A percentile compares a stretch with the other conserved stretches of the same genome.
Evolutionary conservation across 2,113 vertebrate genomes (phyloP).

Genomic region (cat (Felis catus)): F.catus_Fca126_mat1.0 CM031420.1:109814001-109814500

Average conservation of each 20-base stretch:
- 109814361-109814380: background rate
- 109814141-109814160: background rate
- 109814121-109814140: background rate
- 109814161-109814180: background rate
- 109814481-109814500: background rate
- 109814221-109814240: background rate
- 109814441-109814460: background rate
- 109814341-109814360: background rate
- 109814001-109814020: background rate
- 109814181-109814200: background rate
- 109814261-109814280: background rate
- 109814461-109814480: background rate
- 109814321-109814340: background rate
- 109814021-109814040: background rate
- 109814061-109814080: background rate
- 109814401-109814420: background rate
- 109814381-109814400: background rate
- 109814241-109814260: background rate
- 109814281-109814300: background rate
- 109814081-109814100: background rate
- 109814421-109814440: background rate
- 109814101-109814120: background rate
- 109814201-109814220: background rate
- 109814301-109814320: background rate
- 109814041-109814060: background rate